Conservation (phyloP, 2,797 vertebrate genomes). For the Crax fasciolata region DNA sequence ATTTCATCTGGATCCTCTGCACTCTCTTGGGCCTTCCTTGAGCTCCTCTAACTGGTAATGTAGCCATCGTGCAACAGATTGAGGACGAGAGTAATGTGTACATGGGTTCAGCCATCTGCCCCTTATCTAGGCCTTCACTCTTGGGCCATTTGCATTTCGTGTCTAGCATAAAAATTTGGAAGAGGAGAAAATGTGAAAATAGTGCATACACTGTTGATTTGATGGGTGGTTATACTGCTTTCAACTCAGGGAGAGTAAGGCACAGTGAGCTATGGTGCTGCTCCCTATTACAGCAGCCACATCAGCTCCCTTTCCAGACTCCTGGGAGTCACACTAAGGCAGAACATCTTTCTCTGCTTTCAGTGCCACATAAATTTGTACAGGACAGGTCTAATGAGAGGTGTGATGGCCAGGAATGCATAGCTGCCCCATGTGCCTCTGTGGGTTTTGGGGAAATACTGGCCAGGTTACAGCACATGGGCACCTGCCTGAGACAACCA, state of each 20-base stretch:
- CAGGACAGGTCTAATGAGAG: neutral
- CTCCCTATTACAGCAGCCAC: neutral
- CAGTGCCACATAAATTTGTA: neutral
- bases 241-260: neutral
- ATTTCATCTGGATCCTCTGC: constrained; percentile 25
- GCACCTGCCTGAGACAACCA: neutral
- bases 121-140: neutral
- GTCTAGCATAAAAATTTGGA: neutral
- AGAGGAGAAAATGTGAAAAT: neutral
- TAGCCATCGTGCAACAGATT: neutral
- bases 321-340: neutral
- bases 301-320: neutral
- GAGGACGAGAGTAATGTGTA: rapidly evolving
- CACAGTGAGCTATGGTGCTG: neutral
- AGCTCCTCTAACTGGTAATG: neutral
- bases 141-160: neutral
- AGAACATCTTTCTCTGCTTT: neutral
- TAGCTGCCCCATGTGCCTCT: neutral
- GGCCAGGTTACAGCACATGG: neutral
- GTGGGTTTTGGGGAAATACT: neutral
- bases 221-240: neutral
- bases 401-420: neutral
- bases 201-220: neutral
- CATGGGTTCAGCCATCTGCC: neutral
- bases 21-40: neutral